A percentile compares a stretch with the other conserved stretches of the same genome.
phyloP scores from a whole-genome alignment of 1,140 invertebrate genomes.

The Monomorium pharaonis region DNA sequence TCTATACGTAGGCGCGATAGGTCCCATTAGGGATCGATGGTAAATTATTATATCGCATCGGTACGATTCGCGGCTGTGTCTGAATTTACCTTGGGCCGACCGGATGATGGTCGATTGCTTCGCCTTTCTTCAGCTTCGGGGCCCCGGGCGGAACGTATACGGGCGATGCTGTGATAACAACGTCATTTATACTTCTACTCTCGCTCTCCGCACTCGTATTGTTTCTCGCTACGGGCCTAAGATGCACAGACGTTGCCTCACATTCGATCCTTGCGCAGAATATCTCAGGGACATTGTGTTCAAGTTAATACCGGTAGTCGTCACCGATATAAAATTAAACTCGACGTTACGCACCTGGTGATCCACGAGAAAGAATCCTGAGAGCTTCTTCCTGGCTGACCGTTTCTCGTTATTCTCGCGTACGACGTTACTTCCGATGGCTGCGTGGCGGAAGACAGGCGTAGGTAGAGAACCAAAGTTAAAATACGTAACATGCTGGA shows the following conservation, averaged over 20 bases:
- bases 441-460: conserved; percentile 51
- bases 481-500: conserved; percentile 70
- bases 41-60: neutral
- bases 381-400: conserved; percentile 51
- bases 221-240: conserved; percentile 8
- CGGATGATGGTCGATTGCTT: conserved; percentile 76
- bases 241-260: neutral
- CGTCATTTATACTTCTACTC: conserved; percentile 67
- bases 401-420: conserved; percentile 79
- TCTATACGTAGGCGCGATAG: conserved; percentile 58
- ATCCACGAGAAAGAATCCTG: conserved; percentile 54
- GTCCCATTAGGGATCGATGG: neutral
- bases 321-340: neutral
- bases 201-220: conserved; percentile 39
- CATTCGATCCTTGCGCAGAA: neutral
- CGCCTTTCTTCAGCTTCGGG: conserved; percentile 75
- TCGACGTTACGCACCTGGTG: conserved; percentile 61
- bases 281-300: neutral
- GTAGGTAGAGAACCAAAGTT: conserved; percentile 59
- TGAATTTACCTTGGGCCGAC: conserved; percentile 66
- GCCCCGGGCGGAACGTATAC: conserved; percentile 69
- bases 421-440: conserved; percentile 75
- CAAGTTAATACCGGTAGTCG: neutral
- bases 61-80: neutral
- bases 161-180: conserved; percentile 76